A percentile compares a stretch with the other conserved stretches of the same genome.
Evolutionary conservation across 2,888 invertebrate genomes (phyloP).

Genomic region (Heliconius ismenius): DNA sequence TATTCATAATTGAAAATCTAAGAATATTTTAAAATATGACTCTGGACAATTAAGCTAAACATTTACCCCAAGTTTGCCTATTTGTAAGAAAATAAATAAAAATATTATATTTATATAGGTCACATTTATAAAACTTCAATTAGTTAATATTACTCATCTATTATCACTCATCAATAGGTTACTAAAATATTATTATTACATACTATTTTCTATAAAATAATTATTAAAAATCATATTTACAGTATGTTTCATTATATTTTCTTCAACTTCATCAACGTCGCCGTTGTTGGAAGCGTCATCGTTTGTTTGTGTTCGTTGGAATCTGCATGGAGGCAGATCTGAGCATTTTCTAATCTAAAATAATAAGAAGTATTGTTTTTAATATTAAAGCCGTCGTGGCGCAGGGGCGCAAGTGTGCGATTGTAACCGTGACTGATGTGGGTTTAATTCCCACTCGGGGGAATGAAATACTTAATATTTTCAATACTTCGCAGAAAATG

Average conservation of each 20-base stretch:
- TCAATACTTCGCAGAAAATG: not conserved
- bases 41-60: too few species aligned
- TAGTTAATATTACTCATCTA: too few species aligned
- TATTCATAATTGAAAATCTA: too few species aligned
- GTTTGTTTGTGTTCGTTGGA: conserved; percentile 44
- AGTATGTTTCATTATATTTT: conserved; percentile 1
- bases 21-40: too few species aligned
- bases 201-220: not conserved
- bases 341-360: conserved; percentile 67
- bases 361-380: not conserved
- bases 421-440: not conserved
- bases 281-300: conserved; percentile 49
- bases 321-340: conserved; percentile 56
- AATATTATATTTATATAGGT: too few species aligned
- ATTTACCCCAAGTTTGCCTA: too few species aligned
- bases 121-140: too few species aligned
- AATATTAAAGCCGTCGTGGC: too few species aligned
- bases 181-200: not conserved
- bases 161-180: too few species aligned
- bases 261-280: conserved; percentile 29
- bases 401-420: not conserved
- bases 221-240: conserved; percentile 6
- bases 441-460: not conserved
- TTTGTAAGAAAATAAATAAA: too few species aligned
- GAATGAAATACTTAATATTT: not conserved